These are phyloP conservation scores for Lomographa bimaculata DNA, from an alignment of 2,888 invertebrate genomes.

Conservation along the genomic window DNA sequence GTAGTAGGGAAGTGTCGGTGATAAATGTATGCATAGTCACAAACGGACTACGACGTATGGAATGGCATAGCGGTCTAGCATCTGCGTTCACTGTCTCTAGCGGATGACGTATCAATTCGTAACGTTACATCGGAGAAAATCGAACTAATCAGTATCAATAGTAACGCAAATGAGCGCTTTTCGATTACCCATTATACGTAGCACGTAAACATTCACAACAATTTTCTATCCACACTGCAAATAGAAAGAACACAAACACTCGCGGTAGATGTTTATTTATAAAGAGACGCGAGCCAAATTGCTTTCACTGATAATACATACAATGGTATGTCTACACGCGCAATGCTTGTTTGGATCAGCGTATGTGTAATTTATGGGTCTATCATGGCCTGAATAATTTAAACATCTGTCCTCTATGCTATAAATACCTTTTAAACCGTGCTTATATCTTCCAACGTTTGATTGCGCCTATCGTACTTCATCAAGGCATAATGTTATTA, in stretches of 20 bases:
- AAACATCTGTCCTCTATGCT: slow-evolving; percentile 10
- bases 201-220: slow-evolving; percentile 29
- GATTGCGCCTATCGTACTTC: neutral
- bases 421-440: slow-evolving; percentile 19
- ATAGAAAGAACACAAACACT: slow-evolving; percentile 43
- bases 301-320: slow-evolving; percentile 66
- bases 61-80: no score
- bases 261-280: slow-evolving; percentile 58
- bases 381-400: slow-evolving; percentile 20
- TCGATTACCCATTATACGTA: neutral
- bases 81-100: no score
- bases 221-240: slow-evolving; percentile 38
- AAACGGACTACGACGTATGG: no score
- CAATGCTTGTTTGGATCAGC: slow-evolving; percentile 28
- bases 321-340: slow-evolving; percentile 27
- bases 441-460: slow-evolving; percentile 3
- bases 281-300: slow-evolving; percentile 66
- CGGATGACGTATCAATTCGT: no score
- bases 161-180: neutral
- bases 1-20: no score
- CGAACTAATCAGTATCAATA: neutral
- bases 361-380: slow-evolving; percentile 33
- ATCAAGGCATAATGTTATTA: slow-evolving; percentile 5
- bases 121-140: no score
- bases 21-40: no score